phyloP scores from a whole-genome alignment of 2,113 vertebrate species.

The Mohoua ochrocephala region DNA sequence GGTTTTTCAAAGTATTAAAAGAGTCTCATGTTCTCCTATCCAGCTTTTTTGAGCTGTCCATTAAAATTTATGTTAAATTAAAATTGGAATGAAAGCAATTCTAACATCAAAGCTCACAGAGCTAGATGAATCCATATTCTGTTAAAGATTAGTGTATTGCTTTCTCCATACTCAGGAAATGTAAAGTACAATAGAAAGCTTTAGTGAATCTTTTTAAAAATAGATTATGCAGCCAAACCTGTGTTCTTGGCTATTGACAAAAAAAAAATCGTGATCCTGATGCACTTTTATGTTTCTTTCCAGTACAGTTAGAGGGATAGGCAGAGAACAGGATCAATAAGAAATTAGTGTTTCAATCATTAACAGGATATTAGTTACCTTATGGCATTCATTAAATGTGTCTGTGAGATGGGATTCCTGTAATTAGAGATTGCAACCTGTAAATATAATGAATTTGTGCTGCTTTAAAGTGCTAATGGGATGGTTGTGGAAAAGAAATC shows the following conservation, averaged over 20 bases:
- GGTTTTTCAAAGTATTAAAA: not conserved
- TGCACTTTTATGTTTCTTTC: not conserved
- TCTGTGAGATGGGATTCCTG: not conserved
- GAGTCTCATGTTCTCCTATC: not conserved
- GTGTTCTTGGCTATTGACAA: not conserved
- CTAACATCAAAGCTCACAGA: not conserved
- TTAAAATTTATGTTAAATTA: not conserved
- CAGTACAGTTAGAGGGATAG: not conserved
- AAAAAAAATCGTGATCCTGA: not conserved
- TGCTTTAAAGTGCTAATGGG: not conserved
- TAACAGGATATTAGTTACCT: conserved; percentile 27
- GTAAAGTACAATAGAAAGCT: not conserved
- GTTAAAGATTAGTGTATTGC: not conserved
- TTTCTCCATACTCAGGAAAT: not conserved
- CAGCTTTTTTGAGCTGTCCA: not conserved
- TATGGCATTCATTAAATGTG: not conserved
- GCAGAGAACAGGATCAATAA: conserved; percentile 10
- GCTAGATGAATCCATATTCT: not conserved
- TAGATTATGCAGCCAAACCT: not conserved
- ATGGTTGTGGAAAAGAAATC: not conserved
- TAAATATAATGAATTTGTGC: not conserved
- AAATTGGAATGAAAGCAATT: not conserved
- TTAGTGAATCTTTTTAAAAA: not conserved
- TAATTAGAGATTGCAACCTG: conserved; percentile 6
- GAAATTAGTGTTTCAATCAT: conserved; percentile 33